A percentile compares a stretch with the other conserved stretches of the same genome.
Conservation (phyloP, 2,888 invertebrate species). For the Melanchra persicariae region DNA sequence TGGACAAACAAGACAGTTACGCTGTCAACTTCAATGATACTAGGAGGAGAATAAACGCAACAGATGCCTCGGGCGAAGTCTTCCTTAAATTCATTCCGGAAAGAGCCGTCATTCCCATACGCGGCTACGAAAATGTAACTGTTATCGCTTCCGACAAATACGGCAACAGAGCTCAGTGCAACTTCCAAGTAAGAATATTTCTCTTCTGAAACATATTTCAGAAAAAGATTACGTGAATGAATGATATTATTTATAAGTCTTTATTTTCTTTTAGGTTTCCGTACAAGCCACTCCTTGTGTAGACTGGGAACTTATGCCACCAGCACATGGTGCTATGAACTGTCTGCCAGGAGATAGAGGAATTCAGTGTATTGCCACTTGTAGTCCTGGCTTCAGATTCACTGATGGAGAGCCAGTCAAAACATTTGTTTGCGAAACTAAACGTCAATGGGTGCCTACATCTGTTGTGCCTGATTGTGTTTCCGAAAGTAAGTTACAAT, state of each 20-base stretch:
- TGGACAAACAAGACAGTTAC: conserved; percentile 97
- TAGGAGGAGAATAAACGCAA: conserved; percentile 95
- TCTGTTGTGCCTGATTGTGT: conserved; percentile 98
- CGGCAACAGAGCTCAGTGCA: conserved; percentile 96
- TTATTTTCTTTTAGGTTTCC: conserved; percentile 90
- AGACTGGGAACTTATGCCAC: conserved; percentile 97
- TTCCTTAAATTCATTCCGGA: conserved; percentile 95
- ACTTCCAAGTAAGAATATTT: conserved; percentile 94
- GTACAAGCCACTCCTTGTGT: conserved; percentile 98
- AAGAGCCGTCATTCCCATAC: conserved; percentile 95
- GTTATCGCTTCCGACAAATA: conserved; percentile 96
- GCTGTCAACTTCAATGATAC: conserved; percentile 98
- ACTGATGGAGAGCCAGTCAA: conserved; percentile 97
- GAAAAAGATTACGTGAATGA: neutral
- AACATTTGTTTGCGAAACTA: conserved; percentile 95
- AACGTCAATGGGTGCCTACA: conserved; percentile 96
- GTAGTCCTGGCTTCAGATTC: conserved; percentile 96
- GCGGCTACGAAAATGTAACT: conserved; percentile 97
- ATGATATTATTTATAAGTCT: conserved; percentile 51
- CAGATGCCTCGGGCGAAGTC: conserved; percentile 97
- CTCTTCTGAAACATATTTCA: neutral
- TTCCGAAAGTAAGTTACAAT: conserved; percentile 93
- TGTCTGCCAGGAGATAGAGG: conserved; percentile 96
- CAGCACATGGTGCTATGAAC: conserved; percentile 96
- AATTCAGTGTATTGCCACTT: conserved; percentile 97